A percentile compares a stretch with the other conserved stretches of the same genome.
phyloP scores from a whole-genome alignment of 2,888 invertebrate species.

The Apomyelois bistriatella region DNA sequence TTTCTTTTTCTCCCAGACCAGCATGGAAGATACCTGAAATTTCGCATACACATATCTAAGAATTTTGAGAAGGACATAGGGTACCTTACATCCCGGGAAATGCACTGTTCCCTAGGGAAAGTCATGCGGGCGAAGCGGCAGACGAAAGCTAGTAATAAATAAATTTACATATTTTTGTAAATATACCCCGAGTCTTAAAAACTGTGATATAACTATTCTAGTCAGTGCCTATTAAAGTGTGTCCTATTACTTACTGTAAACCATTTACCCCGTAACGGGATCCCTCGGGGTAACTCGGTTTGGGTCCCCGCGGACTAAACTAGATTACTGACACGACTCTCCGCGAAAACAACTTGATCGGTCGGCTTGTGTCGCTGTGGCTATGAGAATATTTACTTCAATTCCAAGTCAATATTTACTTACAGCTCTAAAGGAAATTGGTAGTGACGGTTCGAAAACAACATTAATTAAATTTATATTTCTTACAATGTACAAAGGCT shows the following conservation, averaged over 20 bases:
- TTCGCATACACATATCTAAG: too few species aligned
- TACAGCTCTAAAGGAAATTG: neutral
- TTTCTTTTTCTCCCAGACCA: too few species aligned
- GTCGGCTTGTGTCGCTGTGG: neutral
- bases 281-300: neutral
- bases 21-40: too few species aligned
- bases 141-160: too few species aligned
- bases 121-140: too few species aligned
- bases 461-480: neutral
- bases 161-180: too few species aligned
- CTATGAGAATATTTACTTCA: neutral
- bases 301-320: neutral
- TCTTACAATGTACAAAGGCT: neutral
- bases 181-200: too few species aligned
- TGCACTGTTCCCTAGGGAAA: too few species aligned
- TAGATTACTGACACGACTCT: neutral
- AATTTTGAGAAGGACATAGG: too few species aligned
- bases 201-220: too few species aligned
- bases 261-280: neutral
- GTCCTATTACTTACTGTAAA: neutral
- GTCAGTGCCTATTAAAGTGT: neutral
- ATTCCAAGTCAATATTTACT: neutral
- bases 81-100: too few species aligned
- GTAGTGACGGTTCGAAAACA: neutral
- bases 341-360: neutral